These are phyloP conservation scores for Asteroscopus sphinx DNA, from an alignment of 2,888 invertebrate species.

Conservation along the genomic window DNA sequence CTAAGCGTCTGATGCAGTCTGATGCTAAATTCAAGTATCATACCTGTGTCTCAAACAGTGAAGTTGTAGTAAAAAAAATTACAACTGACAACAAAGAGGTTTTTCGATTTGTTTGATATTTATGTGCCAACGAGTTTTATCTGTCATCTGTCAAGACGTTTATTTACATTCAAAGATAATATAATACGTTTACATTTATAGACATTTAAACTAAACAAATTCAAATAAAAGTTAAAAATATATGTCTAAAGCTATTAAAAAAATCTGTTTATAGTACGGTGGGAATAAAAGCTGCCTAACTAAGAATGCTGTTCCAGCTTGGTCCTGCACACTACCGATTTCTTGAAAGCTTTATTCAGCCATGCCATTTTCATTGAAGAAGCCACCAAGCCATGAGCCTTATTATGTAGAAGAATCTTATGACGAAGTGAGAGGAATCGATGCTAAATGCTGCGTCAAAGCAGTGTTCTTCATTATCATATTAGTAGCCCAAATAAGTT, in stretches of 20 bases:
- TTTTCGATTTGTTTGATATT: slow-evolving; percentile 9
- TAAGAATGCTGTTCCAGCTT: slow-evolving; percentile 29
- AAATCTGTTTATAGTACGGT: neutral
- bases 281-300: slow-evolving; percentile 1
- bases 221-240: slow-evolving; percentile 5
- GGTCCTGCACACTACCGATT: neutral
- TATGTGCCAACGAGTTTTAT: slow-evolving; percentile 11
- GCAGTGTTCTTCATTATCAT: slow-evolving; percentile 59
- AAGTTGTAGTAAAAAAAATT: slow-evolving; percentile 3
- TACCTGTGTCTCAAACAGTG: too few relatives aligned
- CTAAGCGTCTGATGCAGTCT: too few relatives aligned
- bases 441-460: slow-evolving; percentile 68
- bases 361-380: slow-evolving; percentile 66
- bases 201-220: slow-evolving; percentile 4
- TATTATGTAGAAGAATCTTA: neutral
- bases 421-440: slow-evolving; percentile 21
- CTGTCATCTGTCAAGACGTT: slow-evolving; percentile 12
- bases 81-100: slow-evolving; percentile 5
- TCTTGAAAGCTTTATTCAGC: slow-evolving; percentile 1
- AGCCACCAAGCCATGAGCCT: slow-evolving; percentile 44
- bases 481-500: slow-evolving; percentile 66
- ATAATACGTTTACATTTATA: neutral
- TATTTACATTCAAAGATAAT: slow-evolving; percentile 18
- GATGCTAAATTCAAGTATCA: too few relatives aligned
- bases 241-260: neutral